Percentiles rank a stretch among this genome's conserved stretches.
phyloP scores from a whole-genome alignment of 2,888 invertebrate genomes.

The Agelastica alni region DNA sequence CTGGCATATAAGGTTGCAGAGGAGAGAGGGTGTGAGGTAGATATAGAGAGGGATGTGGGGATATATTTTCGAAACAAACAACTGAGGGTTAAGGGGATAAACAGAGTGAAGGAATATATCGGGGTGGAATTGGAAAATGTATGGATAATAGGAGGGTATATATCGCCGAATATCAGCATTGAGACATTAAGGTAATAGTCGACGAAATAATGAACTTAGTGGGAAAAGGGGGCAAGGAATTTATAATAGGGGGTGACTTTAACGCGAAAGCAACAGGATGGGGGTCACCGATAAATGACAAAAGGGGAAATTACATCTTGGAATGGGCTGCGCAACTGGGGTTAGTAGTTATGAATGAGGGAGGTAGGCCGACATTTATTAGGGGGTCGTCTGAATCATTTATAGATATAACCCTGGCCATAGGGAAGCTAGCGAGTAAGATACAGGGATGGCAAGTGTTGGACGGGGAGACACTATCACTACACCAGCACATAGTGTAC shows the following conservation, averaged over 20 bases:
- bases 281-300: background rate
- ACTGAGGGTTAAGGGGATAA: background rate
- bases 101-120: background rate
- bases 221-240: background rate
- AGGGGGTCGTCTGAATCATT: background rate
- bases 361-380: background rate
- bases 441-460: too few species aligned
- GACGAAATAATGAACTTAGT: background rate
- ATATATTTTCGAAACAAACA: background rate
- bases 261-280: background rate
- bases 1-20: too few species aligned
- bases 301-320: too few species aligned
- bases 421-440: background rate
- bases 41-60: background rate
- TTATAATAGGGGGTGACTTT: background rate
- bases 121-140: background rate
- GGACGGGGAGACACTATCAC: too few species aligned
- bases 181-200: background rate
- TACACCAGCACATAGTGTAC: too few species aligned
- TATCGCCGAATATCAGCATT: background rate
- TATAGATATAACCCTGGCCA: background rate
- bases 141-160: background rate
- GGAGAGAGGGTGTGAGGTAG: background rate
- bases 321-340: background rate
- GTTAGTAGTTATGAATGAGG: background rate